Evolutionary conservation across 2,113 vertebrate species (phyloP).

Genomic region (Lagopus muta): DNA sequence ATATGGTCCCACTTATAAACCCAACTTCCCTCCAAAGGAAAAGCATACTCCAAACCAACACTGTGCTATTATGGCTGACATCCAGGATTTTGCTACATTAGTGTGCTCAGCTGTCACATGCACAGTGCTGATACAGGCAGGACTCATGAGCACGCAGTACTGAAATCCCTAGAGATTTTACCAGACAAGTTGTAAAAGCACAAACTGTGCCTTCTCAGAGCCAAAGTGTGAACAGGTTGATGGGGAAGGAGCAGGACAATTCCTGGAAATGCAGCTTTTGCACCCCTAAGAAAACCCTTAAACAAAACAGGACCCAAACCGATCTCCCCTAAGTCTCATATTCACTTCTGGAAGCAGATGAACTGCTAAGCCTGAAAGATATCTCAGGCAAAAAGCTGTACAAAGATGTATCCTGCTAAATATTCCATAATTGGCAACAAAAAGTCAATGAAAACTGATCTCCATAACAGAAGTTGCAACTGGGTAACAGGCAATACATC

Average conservation of each 20-base stretch:
- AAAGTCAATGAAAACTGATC: not conserved
- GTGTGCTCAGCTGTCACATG: not conserved
- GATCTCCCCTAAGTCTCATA: not conserved
- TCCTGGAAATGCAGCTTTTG: not conserved
- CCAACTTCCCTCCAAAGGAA: not conserved
- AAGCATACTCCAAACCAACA: not conserved
- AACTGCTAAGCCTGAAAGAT: not conserved
- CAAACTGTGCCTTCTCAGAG: not conserved
- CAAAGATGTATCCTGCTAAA: not conserved
- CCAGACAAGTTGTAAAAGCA: not conserved
- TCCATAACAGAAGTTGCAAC: not conserved
- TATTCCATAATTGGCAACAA: not conserved
- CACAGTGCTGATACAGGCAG: not conserved
- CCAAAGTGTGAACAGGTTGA: not conserved
- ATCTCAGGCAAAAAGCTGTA: not conserved
- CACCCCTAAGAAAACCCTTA: not conserved
- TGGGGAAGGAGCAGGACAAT: not conserved
- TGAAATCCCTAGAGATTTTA: not conserved
- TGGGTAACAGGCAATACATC: not conserved
- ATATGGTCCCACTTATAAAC: not conserved
- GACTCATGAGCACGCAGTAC: rapidly evolving
- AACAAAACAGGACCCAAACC: not conserved
- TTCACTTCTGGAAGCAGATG: not conserved
- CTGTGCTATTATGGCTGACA: not conserved
- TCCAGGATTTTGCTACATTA: not conserved